phyloP scores from a whole-genome alignment of 2,888 invertebrate species.

The Lydus trimaculatus region DNA sequence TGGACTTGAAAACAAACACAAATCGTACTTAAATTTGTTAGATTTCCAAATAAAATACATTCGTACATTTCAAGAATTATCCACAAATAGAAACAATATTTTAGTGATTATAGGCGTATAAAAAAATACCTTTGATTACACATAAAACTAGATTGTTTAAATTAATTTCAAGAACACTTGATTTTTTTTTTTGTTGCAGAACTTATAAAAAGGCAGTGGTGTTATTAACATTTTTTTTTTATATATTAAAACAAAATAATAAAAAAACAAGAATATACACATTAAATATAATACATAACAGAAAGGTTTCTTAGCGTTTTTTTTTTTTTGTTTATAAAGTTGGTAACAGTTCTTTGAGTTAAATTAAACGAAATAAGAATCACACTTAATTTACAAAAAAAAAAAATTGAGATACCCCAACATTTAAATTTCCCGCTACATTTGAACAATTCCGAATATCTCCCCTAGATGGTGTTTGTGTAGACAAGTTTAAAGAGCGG shows the following conservation, averaged over 20 bases:
- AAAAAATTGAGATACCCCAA: background rate
- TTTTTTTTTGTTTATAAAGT: background rate
- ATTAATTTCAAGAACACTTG: too few relatives aligned
- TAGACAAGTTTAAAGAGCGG: background rate
- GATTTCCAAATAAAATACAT: background rate
- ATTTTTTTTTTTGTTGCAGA: background rate
- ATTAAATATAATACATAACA: background rate
- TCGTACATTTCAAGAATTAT: background rate
- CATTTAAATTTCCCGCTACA: slow-evolving; percentile 2
- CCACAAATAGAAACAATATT: background rate
- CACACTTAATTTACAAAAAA: background rate
- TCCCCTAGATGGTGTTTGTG: background rate
- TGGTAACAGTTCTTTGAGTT: slow-evolving; percentile 1
- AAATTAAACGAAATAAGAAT: background rate
- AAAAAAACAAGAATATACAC: slow-evolving; percentile 3
- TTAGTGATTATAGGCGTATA: background rate
- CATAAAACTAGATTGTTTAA: too few relatives aligned
- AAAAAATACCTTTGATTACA: too few relatives aligned
- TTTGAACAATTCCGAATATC: too few relatives aligned
- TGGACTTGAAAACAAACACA: background rate
- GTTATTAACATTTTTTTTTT: background rate
- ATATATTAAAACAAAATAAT: slow-evolving; percentile 1
- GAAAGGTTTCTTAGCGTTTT: background rate
- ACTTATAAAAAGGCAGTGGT: background rate
- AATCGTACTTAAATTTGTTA: background rate